These are phyloP conservation scores for Laterallus jamaicensis DNA, from an alignment of 2,113 vertebrate genomes.

Conservation along the genomic window DNA sequence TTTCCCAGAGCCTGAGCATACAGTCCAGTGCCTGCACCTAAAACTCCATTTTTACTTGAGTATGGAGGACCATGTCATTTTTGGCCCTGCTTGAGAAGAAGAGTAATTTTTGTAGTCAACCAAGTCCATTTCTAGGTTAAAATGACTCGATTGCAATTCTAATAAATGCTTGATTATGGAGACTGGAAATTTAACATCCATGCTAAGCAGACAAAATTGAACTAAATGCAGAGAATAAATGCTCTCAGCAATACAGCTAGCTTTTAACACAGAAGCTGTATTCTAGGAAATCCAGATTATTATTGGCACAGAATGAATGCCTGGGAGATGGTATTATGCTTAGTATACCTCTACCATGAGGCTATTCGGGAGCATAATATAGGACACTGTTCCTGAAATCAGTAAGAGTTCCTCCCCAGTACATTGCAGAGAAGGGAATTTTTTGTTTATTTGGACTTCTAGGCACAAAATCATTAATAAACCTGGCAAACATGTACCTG, in stretches of 20 bases:
- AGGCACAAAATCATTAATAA: not conserved
- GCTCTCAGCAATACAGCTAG: not conserved
- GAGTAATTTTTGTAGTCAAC: not conserved
- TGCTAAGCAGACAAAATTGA: not conserved
- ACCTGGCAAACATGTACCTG: not conserved
- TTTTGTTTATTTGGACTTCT: not conserved
- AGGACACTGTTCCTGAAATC: not conserved
- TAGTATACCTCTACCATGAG: not conserved
- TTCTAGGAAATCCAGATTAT: slow-evolving; percentile 1
- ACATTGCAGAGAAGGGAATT: not conserved
- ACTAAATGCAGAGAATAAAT: not conserved
- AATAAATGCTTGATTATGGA: not conserved
- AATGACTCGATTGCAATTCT: not conserved
- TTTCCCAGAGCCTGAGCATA: not conserved
- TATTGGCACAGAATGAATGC: not conserved
- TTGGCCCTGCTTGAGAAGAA: not conserved
- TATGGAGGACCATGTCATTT: not conserved
- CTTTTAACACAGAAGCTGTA: not conserved
- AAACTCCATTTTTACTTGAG: not conserved
- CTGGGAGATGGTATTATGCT: not conserved
- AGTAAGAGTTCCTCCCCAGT: not conserved
- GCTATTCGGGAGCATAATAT: not conserved
- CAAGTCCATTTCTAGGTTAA: not conserved
- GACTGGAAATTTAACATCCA: not conserved
- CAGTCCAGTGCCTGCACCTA: not conserved